Percentiles rank a stretch among this genome's conserved stretches.
Conservation (phyloP, 2,113 vertebrate genomes). For the Stegostoma tigrinum region DNA sequence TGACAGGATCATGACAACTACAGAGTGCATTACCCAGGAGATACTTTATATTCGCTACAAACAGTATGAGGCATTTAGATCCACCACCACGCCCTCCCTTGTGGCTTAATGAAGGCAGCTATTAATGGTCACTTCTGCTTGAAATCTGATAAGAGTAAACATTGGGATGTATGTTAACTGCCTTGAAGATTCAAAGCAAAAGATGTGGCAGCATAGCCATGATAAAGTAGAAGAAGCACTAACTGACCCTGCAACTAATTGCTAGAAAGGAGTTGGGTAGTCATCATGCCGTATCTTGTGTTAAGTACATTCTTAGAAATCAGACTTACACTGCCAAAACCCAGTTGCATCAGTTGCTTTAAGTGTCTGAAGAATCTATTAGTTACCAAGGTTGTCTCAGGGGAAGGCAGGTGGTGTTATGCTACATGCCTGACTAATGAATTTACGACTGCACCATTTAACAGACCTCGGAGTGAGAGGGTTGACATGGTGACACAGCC, state of each 20-base stretch:
- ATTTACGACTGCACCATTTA: not conserved
- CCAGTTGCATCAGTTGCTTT: not conserved
- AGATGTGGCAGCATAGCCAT: not conserved
- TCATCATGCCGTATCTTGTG: not conserved
- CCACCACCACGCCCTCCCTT: too few relatives aligned
- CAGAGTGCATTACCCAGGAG: not conserved
- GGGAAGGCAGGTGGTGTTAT: not conserved
- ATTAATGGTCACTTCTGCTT: not conserved
- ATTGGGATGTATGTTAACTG: not conserved
- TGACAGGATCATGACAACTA: not conserved
- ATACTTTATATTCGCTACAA: not conserved
- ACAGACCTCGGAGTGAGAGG: not conserved
- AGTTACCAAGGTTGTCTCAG: not conserved
- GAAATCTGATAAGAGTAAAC: not conserved
- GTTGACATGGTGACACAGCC: not conserved
- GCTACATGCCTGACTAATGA: not conserved
- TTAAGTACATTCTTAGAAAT: not conserved
- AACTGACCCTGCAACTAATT: not conserved
- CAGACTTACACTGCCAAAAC: not conserved
- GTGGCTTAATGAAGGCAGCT: not conserved
- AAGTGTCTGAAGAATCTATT: not conserved
- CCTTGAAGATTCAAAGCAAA: not conserved
- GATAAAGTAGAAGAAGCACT: not conserved
- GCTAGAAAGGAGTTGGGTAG: not conserved
- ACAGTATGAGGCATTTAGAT: not conserved